Percentiles rank a stretch among this genome's conserved stretches.
Evolutionary conservation across 2,113 vertebrate genomes (phyloP).

Genomic region (Chaetorhynchus papuensis): DNA sequence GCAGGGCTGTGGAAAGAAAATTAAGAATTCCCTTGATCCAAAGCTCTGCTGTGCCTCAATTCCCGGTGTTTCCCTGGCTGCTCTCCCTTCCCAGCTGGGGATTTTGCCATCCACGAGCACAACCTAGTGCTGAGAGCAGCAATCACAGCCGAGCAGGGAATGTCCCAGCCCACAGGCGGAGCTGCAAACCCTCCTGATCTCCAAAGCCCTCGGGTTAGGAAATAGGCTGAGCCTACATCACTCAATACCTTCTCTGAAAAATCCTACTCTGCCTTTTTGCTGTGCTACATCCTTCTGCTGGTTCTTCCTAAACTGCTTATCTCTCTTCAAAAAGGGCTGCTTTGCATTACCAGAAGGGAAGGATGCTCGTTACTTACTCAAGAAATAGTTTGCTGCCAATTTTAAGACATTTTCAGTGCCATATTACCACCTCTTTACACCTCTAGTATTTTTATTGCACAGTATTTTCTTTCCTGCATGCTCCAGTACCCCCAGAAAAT

Average conservation of each 20-base stretch:
- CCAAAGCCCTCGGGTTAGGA: background rate
- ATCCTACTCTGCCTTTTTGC: background rate
- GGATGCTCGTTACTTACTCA: background rate
- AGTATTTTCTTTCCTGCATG: background rate
- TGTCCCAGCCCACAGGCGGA: rapidly evolving
- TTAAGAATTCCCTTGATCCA: background rate
- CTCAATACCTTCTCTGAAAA: background rate
- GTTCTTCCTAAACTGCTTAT: background rate
- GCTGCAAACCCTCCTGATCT: background rate
- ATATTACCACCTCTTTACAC: background rate
- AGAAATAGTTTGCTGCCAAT: background rate
- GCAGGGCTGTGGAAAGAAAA: background rate
- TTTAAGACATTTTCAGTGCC: background rate
- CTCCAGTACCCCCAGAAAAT: background rate
- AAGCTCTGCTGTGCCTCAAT: background rate
- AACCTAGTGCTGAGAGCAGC: conserved; percentile 1
- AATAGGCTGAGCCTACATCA: background rate
- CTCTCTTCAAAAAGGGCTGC: background rate
- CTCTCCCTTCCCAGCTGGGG: background rate
- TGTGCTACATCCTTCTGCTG: background rate
- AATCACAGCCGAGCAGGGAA: background rate
- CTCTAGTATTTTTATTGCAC: background rate
- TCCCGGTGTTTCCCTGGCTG: background rate
- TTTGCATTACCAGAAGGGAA: background rate
- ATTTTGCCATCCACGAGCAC: background rate